Evolutionary conservation across 2,113 vertebrate genomes (phyloP), one percentile per base, ranked within the genome.

Genomic region (Engystomops pustulosus): DNA sequence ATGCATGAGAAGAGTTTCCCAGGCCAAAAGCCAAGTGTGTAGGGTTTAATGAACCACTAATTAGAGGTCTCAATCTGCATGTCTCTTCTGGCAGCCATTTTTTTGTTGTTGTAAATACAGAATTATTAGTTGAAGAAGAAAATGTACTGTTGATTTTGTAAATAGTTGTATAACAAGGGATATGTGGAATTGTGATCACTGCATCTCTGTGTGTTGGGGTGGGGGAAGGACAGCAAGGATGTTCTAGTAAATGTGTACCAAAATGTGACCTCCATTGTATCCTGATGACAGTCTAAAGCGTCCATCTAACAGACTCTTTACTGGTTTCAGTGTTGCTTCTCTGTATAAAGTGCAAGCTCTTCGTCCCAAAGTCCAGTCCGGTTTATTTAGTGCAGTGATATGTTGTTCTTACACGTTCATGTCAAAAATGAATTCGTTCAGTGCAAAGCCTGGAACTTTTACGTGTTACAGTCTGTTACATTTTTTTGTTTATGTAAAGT

Each of bases 251-350:
- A 95, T 95, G 97, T 99, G 97, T 97, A 98, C 96, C 96, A 98
- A 95, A 99, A 99, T 99, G 98, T 99, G 98, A 99, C 98, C 96
- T 97, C 96, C 95, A 97, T 96, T 96, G 97, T 99, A 98, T 97
- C 95, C 60, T 18, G 60, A 97, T 95, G 96, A 94, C 97, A 96
- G 98, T 99, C 96, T 96, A 95, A n/a, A 95, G 96, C 96, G 96
- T 99, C 96, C 93, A 96, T 93, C 95, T 98, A 97, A 49, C 95
- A 96, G 94, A 98, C 92, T 97, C 96, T 96, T 98, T 30, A 98
- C 94, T 94, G 94, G 95, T 98, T 98, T 98, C 96, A 97, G 96
- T 98, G 98, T n/a, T 99, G 96, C 95, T 98, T 98, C 91, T 94
- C 96, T 98, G 96, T 98, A 98, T 97, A 95, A 97, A 98, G 97